Percentiles rank a stretch among this genome's conserved stretches.
Evolutionary conservation across 2,797 vertebrate genomes (phyloP).

Genomic region (Acomys russatus): DNA sequence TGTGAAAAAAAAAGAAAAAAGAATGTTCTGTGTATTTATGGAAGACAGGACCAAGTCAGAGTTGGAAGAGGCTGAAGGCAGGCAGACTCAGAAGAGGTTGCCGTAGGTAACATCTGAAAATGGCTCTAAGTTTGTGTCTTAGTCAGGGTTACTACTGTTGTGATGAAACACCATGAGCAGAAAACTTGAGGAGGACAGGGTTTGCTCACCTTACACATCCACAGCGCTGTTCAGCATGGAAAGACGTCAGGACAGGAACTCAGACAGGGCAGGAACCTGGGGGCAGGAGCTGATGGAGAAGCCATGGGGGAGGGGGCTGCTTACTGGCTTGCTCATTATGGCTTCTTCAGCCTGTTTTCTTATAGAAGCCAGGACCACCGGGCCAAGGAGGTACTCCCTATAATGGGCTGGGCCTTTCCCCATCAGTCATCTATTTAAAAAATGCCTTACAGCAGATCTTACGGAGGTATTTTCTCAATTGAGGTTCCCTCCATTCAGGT

Average conservation of each 20-base stretch:
- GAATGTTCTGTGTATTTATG: not conserved
- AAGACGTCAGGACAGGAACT: not conserved
- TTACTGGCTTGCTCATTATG: not conserved
- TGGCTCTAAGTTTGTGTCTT: not conserved
- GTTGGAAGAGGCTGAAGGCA: not conserved
- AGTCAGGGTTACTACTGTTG: not conserved
- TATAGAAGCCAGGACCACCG: not conserved
- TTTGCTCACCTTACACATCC: not conserved
- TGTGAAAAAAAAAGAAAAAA: not conserved
- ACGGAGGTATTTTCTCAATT: not conserved
- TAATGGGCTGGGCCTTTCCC: not conserved
- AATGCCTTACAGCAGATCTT: not conserved
- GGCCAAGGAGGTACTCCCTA: not conserved
- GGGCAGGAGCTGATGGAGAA: not conserved
- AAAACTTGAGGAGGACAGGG: not conserved
- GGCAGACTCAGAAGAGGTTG: not conserved
- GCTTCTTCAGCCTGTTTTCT: not conserved
- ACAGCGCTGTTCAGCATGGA: not conserved
- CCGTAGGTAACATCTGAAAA: not conserved
- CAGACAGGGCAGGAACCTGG: not conserved
- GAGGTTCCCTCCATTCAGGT: not conserved
- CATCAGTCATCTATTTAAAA: not conserved
- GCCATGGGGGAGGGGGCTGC: not conserved
- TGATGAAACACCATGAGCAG: not conserved
- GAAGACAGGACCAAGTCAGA: not conserved